A percentile compares a stretch with the other conserved stretches of the same genome.
These are phyloP conservation scores for Caerostris darwini DNA, from an alignment of 1,140 invertebrate species.

Conservation along the genomic window DNA sequence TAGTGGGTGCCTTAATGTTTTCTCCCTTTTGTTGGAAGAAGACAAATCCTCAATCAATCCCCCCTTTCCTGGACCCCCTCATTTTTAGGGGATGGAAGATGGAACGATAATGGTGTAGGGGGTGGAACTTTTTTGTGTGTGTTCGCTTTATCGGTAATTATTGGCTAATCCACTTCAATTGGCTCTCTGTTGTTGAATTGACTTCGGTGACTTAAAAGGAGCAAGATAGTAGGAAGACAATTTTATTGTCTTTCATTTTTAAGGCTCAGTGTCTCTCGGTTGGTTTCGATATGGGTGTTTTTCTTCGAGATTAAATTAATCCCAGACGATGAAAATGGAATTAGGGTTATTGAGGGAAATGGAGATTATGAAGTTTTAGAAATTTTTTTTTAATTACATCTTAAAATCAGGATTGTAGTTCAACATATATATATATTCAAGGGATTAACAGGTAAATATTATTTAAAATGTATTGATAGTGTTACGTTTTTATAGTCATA, in stretches of 20 bases:
- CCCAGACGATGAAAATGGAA: not conserved
- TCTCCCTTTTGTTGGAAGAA: conserved; percentile 1
- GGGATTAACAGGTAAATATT: not conserved
- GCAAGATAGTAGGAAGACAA: not conserved
- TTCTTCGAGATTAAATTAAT: not conserved
- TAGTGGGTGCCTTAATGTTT: conserved; percentile 66
- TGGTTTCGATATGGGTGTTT: not conserved
- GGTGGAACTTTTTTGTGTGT: conserved; percentile 13
- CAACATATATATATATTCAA: not conserved
- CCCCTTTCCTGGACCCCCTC: not conserved
- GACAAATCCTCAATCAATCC: not conserved
- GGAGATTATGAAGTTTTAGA: not conserved
- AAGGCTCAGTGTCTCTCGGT: not conserved
- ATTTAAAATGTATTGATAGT: not conserved
- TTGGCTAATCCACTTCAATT: conserved; percentile 63
- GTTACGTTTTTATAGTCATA: too few relatives aligned
- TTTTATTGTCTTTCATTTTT: conserved; percentile 27
- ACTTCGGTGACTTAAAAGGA: not conserved
- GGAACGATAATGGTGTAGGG: not conserved
- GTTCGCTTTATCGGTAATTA: conserved; percentile 46
- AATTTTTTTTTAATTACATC: not conserved
- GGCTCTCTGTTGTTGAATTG: conserved; percentile 54
- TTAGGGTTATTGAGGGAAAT: not conserved
- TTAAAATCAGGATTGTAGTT: not conserved
- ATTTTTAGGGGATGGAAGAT: not conserved